Conservation (phyloP, 1,140 invertebrate species). For the Eupeodes corollae region DNA sequence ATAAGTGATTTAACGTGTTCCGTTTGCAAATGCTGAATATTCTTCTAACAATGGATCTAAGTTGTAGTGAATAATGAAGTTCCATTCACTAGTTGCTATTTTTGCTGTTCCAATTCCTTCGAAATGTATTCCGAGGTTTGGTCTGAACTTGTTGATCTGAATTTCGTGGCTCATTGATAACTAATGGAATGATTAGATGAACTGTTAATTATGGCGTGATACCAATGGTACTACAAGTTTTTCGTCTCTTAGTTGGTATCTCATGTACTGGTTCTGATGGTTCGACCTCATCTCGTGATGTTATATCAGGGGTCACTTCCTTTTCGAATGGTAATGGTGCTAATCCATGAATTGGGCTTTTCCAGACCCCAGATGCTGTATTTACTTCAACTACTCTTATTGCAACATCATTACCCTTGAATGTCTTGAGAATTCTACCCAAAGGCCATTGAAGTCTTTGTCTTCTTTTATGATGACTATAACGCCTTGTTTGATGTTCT, state of each 20-base stretch:
- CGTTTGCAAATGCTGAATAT: neutral
- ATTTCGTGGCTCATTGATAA: too few species aligned
- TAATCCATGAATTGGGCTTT: too few species aligned
- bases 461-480: slow-evolving; percentile 14
- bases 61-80: too few species aligned
- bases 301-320: neutral
- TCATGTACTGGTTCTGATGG: neutral
- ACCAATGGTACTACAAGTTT: neutral
- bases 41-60: too few species aligned
- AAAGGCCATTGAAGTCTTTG: slow-evolving; percentile 16
- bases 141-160: too few species aligned
- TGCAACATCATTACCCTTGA: too few species aligned
- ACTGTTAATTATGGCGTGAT: too few species aligned
- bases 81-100: neutral
- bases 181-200: too few species aligned
- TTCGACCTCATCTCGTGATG: neutral
- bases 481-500: slow-evolving; percentile 9
- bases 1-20: neutral
- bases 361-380: neutral
- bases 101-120: neutral
- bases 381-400: too few species aligned
- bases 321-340: neutral
- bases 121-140: too few species aligned
- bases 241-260: neutral
- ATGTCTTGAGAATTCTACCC: slow-evolving; percentile 18